These are phyloP conservation scores for Papilio demoleus DNA, from an alignment of 2,888 invertebrate species.

Conservation along the genomic window DNA sequence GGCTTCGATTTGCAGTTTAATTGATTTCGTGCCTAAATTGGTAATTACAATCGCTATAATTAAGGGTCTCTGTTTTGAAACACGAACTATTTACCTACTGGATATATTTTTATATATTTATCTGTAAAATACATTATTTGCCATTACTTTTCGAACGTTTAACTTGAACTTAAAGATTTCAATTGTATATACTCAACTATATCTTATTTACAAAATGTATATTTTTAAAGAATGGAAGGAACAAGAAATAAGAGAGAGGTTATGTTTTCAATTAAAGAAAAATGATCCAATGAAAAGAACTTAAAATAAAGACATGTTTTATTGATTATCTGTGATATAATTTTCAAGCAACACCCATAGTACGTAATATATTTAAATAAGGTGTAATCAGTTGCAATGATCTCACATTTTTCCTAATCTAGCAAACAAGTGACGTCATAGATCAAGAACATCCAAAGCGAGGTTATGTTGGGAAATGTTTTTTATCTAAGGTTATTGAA, in stretches of 20 bases:
- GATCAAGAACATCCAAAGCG: slow-evolving; percentile 44
- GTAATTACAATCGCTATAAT: slow-evolving; percentile 14
- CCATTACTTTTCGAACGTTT: too few relatives aligned
- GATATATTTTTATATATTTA: too few relatives aligned
- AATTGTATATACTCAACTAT: too few relatives aligned
- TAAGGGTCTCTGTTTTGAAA: slow-evolving; percentile 5
- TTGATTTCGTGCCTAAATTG: slow-evolving; percentile 39
- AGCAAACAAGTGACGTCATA: slow-evolving; percentile 45
- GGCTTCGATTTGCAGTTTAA: slow-evolving; percentile 31
- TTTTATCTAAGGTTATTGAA: slow-evolving; percentile 37
- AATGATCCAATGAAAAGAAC: too few relatives aligned
- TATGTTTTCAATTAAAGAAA: too few relatives aligned
- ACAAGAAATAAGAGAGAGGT: too few relatives aligned
- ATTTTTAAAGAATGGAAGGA: too few relatives aligned
- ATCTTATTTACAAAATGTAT: too few relatives aligned
- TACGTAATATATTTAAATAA: slow-evolving; percentile 25
- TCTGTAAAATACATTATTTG: too few relatives aligned
- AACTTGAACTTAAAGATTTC: too few relatives aligned
- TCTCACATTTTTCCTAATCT: slow-evolving; percentile 35
- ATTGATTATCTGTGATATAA: background rate
- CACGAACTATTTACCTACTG: too few relatives aligned
- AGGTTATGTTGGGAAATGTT: slow-evolving; percentile 37
- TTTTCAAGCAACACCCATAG: slow-evolving; percentile 44
- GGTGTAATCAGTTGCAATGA: slow-evolving; percentile 31
- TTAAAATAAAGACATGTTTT: background rate